Evolutionary conservation across 2,797 vertebrate genomes (phyloP).

Genomic region (Mus minutoides): DNA sequence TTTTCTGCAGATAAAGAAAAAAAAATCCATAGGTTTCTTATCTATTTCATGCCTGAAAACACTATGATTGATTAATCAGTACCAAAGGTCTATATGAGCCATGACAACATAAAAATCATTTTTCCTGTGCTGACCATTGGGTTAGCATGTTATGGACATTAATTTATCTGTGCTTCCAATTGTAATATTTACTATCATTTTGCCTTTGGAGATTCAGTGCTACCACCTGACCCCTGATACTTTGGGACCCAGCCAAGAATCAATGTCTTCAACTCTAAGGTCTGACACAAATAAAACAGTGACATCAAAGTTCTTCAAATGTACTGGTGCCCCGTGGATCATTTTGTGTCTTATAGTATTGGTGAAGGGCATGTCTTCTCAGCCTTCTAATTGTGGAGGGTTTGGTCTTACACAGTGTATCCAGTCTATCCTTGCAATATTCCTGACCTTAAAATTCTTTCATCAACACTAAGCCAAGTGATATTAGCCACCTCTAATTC

Average conservation of each 20-base stretch:
- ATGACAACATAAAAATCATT: background rate
- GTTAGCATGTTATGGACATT: background rate
- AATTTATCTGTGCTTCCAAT: background rate
- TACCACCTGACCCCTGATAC: too few species aligned
- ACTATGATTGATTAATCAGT: background rate
- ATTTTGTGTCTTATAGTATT: background rate
- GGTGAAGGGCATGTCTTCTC: background rate
- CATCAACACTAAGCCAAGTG: background rate
- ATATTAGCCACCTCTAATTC: background rate
- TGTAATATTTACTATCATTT: background rate
- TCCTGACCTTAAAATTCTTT: background rate
- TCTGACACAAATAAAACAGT: background rate
- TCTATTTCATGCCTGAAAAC: too few species aligned
- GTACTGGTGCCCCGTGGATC: too few species aligned
- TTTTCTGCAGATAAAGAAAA: background rate
- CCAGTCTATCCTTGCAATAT: background rate
- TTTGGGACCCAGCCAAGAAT: background rate
- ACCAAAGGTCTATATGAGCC: background rate
- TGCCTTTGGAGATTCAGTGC: background rate
- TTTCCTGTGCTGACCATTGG: background rate
- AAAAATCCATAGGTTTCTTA: background rate
- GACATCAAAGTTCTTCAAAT: background rate
- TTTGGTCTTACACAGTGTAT: background rate
- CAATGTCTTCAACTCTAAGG: background rate
- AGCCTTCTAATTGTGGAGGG: background rate